A percentile compares a stretch with the other conserved stretches of the same genome.
Conservation (phyloP, 2,797 vertebrate genomes). For the Ambastaia sidthimunki region DNA sequence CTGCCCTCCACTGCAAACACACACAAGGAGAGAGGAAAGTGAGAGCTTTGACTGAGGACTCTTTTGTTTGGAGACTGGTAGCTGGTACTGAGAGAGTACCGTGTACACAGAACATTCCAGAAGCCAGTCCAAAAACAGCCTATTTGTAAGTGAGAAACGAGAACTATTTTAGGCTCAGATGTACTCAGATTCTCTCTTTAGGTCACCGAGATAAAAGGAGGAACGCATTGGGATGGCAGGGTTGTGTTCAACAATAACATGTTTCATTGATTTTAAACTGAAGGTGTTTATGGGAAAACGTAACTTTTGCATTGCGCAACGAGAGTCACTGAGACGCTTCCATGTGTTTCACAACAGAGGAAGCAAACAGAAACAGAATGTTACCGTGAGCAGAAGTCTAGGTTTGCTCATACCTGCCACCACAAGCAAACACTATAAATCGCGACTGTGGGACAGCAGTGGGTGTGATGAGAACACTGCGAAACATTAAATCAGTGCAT, state of each 20-base stretch:
- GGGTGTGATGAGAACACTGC: slow-evolving; percentile 62
- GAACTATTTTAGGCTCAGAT: not conserved
- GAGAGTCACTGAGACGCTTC: not conserved
- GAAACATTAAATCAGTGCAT: not conserved
- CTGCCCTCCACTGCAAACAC: slow-evolving; percentile 26
- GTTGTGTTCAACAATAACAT: not conserved
- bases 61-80: slow-evolving; percentile 57
- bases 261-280: not conserved
- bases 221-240: not conserved
- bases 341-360: slow-evolving; percentile 20
- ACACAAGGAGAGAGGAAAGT: slow-evolving; percentile 42
- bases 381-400: not conserved
- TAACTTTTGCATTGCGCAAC: not conserved
- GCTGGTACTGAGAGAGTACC: slow-evolving; percentile 55
- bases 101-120: slow-evolving; percentile 49
- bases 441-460: slow-evolving; percentile 40
- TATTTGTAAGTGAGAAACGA: slow-evolving; percentile 27
- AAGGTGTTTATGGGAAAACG: not conserved
- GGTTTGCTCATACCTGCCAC: slow-evolving; percentile 66
- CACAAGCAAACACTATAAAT: slow-evolving; percentile 59
- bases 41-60: slow-evolving; percentile 36
- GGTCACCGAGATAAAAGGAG: not conserved
- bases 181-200: not conserved
- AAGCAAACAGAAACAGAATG: not conserved
- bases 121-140: slow-evolving; percentile 38